Conservation (phyloP, 2,797 vertebrate species). For the Champsocephalus esox region DNA sequence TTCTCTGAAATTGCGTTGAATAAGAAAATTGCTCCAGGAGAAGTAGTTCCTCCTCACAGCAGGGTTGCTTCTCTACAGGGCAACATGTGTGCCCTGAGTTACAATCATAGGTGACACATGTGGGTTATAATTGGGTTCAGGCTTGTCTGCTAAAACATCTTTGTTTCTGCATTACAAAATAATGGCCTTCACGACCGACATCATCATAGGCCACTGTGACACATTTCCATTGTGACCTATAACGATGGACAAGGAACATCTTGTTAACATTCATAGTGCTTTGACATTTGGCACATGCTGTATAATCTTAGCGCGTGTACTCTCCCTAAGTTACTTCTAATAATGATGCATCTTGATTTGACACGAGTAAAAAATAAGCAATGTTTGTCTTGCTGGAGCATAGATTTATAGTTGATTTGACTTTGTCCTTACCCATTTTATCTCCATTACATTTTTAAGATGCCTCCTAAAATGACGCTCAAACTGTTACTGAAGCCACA, state of each 20-base stretch:
- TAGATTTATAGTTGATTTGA: background rate
- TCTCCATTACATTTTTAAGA: no score
- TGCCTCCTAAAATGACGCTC: background rate
- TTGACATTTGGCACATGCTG: background rate
- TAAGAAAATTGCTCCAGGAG: constrained; percentile 3
- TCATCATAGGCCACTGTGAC: background rate
- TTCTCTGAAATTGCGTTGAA: constrained; percentile 9
- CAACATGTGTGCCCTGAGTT: constrained; percentile 1
- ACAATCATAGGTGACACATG: background rate
- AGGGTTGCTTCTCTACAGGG: constrained; percentile 1
- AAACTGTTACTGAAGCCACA: background rate
- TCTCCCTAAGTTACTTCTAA: background rate
- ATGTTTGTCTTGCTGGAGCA: background rate
- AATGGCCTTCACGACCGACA: background rate
- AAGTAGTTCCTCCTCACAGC: constrained; percentile 18
- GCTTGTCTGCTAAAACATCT: background rate
- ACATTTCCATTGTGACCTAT: background rate
- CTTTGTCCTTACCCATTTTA: background rate
- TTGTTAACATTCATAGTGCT: background rate
- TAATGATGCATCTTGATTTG: background rate
- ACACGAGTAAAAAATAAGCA: background rate
- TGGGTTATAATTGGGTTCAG: constrained; percentile 18
- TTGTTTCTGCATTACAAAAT: background rate
- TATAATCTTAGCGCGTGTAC: background rate
- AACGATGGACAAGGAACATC: background rate